Evolutionary conservation across 2,888 invertebrate species (phyloP), one percentile per base, ranked within the genome.

Genomic region (Venustoraphidia nigricollis): DNA sequence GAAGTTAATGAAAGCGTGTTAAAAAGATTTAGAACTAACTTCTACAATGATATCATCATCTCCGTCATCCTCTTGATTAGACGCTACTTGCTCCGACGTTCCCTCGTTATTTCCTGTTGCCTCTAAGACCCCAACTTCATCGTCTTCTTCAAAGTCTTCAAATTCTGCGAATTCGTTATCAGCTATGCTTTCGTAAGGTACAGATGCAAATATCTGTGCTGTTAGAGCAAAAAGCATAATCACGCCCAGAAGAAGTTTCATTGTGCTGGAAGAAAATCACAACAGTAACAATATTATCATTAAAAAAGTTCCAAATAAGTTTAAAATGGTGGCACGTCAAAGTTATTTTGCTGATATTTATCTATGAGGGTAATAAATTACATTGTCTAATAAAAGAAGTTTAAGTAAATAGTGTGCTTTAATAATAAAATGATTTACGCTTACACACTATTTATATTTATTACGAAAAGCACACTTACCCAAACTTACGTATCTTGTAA

Each of bases 121-220:
- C 38, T 57, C 55, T 34, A 56, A 53, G 34, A 58, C 59, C 8
- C 60, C 54, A 56, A 67, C 62, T 51, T 68, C 66, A 41, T 60
- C 57, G 11, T 61, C 60, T 48, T 61, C 59, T 44, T 60, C 59
- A 47, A 60, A 58, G 45, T 59, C 58, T 47, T 90, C 90, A 67
- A 93, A 94, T 67, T 94, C 94, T 0, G 93, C 93, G 71, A 95
- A 95, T 59, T 94, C 94, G 72, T 91, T 90, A 62, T 92, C 91
- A 56, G 83, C 81, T 10, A 67, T 61, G 51, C 70, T 61, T 50
- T 70, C 70, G 50, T 73, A 70, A 2, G 65, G 64, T 45, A 64
- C 37, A 66, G 50, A 40, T 14, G 36, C 35, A 9, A 13, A 14
- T 4, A 34, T 34, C 10, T 34, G 10, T n/a, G 17, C 3, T 13